These are phyloP conservation scores for Dromas ardeola DNA, from an alignment of 2,113 vertebrate genomes.

Conservation along the genomic window DNA sequence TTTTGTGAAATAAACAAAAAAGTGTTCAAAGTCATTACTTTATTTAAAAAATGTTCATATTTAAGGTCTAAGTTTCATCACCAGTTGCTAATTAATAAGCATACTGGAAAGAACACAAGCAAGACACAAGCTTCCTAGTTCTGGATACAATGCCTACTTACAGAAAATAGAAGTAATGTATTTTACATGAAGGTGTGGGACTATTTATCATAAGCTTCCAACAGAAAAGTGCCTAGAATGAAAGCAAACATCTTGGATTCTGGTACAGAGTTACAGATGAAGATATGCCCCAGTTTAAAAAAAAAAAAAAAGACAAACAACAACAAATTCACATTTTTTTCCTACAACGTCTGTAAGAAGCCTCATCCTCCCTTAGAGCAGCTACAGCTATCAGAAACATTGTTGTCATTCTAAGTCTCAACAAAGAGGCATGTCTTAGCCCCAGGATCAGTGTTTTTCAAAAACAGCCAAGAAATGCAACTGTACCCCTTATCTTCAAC, in stretches of 20 bases:
- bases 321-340: neutral
- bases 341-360: neutral
- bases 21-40: neutral
- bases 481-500: neutral
- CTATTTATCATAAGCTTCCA: neutral
- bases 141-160: neutral
- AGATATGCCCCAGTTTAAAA: neutral
- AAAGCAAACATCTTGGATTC: neutral
- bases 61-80: neutral
- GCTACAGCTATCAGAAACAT: neutral
- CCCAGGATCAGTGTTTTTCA: neutral
- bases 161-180: neutral
- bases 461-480: neutral
- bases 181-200: neutral
- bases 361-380: neutral
- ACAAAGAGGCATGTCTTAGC: neutral
- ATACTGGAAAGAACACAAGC: neutral
- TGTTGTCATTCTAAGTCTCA: neutral
- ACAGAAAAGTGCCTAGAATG: neutral
- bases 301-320: neutral
- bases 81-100: neutral
- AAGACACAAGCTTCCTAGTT: neutral
- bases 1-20: neutral
- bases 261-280: neutral
- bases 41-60: neutral